Conservation (phyloP, 1,140 invertebrate genomes). For the Harpegnathos saltator region DNA sequence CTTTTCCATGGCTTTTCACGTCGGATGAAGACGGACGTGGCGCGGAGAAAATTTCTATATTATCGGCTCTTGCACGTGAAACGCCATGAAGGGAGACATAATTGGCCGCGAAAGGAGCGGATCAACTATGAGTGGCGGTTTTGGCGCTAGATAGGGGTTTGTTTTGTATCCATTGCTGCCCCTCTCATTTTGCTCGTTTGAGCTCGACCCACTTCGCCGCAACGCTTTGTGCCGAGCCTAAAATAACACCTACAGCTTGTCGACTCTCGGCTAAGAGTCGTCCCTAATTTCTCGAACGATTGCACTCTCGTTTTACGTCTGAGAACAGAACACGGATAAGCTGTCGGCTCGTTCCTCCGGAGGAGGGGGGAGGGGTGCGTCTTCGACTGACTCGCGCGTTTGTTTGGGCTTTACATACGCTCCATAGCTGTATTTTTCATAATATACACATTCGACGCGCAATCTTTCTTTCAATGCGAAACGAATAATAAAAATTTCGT, state of each 20-base stretch:
- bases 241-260: constrained; percentile 72
- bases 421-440: background rate
- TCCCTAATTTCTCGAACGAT: constrained; percentile 63
- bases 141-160: constrained; percentile 42
- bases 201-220: constrained; percentile 38
- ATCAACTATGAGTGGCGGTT: background rate
- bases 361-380: too few relatives aligned
- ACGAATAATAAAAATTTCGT: too few relatives aligned
- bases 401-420: background rate
- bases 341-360: constrained; percentile 8
- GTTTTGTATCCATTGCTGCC: constrained; percentile 47
- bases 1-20: background rate
- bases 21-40: constrained; percentile 14
- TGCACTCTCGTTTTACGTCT: constrained; percentile 28
- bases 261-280: constrained; percentile 50
- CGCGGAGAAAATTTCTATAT: constrained; percentile 15
- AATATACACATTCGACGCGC: too few relatives aligned
- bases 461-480: too few relatives aligned
- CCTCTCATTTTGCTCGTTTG: constrained; percentile 47
- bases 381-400: constrained; percentile 22
- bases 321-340: background rate
- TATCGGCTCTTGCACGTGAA: background rate
- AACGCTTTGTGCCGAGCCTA: constrained; percentile 68
- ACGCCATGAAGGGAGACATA: background rate
- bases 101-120: background rate